Conservation (phyloP, 2,888 invertebrate species). For the Euproctis similis region DNA sequence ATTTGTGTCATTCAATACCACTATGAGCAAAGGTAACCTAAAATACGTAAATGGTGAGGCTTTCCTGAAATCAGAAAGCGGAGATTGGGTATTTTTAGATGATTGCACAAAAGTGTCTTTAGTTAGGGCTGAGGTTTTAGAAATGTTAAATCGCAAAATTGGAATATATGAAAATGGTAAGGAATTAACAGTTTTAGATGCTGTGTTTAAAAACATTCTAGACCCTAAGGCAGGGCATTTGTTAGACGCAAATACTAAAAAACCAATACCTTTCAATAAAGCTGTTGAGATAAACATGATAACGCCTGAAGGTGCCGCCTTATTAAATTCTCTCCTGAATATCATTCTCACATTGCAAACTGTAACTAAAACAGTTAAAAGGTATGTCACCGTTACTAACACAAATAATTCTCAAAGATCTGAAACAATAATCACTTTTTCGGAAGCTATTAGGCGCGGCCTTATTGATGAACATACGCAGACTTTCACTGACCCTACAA, state of each 20-base stretch:
- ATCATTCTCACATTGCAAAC: slow-evolving; percentile 92
- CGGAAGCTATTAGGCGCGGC: slow-evolving; percentile 85
- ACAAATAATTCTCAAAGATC: slow-evolving; percentile 76
- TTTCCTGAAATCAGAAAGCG: slow-evolving; percentile 83
- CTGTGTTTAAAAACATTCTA: slow-evolving; percentile 89
- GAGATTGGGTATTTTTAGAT: slow-evolving; percentile 84
- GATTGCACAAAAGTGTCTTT: slow-evolving; percentile 87
- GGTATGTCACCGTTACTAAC: slow-evolving; percentile 85
- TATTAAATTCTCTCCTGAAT: slow-evolving; percentile 88
- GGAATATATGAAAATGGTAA: slow-evolving; percentile 85
- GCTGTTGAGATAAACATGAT: slow-evolving; percentile 91
- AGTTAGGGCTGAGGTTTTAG: slow-evolving; percentile 88
- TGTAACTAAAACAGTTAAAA: slow-evolving; percentile 88
- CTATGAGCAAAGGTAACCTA: slow-evolving; percentile 84
- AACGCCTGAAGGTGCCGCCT: slow-evolving; percentile 90
- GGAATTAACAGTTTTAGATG: slow-evolving; percentile 89
- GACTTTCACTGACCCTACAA: slow-evolving; percentile 85
- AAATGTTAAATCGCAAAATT: slow-evolving; percentile 88
- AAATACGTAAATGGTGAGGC: slow-evolving; percentile 83
- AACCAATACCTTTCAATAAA: slow-evolving; percentile 86
- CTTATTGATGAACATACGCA: slow-evolving; percentile 87
- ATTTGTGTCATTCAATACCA: slow-evolving; percentile 89
- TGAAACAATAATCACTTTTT: slow-evolving; percentile 80
- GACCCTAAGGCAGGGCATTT: slow-evolving; percentile 93
- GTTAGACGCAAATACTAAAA: slow-evolving; percentile 82